Percentiles rank a stretch among this genome's conserved stretches.
Conservation (phyloP, 2,113 vertebrate species). For the Rhynchomys soricoides region DNA sequence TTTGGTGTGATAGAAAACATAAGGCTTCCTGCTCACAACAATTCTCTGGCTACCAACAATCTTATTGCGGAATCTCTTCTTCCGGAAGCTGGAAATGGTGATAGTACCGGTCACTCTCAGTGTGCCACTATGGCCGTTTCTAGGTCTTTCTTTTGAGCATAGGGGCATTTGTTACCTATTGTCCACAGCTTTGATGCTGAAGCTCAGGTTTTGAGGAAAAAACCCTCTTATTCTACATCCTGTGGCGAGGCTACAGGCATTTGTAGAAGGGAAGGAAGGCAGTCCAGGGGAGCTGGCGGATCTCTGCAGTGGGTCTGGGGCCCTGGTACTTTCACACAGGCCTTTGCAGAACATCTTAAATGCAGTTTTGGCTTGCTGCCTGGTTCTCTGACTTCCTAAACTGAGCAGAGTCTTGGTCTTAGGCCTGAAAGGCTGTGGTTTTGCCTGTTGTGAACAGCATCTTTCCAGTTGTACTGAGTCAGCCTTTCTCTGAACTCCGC, state of each 20-base stretch:
- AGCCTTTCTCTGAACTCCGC: not conserved
- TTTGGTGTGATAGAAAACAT: not conserved
- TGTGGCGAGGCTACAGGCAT: not conserved
- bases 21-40: not conserved
- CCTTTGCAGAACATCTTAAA: not conserved
- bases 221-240: not conserved
- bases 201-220: not conserved
- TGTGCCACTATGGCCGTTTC: not conserved
- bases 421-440: not conserved
- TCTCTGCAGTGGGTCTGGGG: not conserved
- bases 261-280: not conserved
- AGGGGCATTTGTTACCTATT: not conserved
- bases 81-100: not conserved
- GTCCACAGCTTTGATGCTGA: not conserved
- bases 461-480: not conserved
- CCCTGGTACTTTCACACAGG: not conserved
- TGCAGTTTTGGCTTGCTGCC: not conserved
- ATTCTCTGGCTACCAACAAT: not conserved
- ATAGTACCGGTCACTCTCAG: not conserved
- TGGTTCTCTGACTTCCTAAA: not conserved
- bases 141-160: not conserved
- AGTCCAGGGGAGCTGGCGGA: too few species aligned
- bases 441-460: rapidly evolving
- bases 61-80: not conserved
- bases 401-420: not conserved